Conservation (phyloP, 2,888 invertebrate genomes). For the Andrena flavipes region DNA sequence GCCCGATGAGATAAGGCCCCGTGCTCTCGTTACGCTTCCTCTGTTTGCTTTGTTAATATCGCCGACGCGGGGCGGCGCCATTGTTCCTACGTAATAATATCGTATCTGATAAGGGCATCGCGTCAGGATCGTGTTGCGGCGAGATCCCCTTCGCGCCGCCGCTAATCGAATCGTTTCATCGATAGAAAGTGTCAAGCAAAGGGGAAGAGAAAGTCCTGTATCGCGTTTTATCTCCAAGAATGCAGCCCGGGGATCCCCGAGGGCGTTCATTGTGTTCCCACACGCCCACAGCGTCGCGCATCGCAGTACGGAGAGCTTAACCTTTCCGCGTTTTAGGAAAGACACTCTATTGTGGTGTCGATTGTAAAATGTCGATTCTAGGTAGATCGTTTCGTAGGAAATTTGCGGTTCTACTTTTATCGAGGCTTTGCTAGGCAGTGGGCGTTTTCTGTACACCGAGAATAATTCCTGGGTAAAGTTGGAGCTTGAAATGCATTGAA, state of each 20-base stretch:
- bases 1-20: constrained; percentile 70
- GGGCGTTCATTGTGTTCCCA: constrained; percentile 24
- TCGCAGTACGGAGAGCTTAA: constrained; percentile 10
- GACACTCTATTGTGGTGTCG: background rate
- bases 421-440: background rate
- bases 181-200: constrained; percentile 56
- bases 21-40: constrained; percentile 52
- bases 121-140: constrained; percentile 33
- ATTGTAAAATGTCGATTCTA: constrained; percentile 23
- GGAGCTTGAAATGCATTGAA: no score
- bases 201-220: constrained; percentile 33
- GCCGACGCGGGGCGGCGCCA: constrained; percentile 38
- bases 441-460: background rate
- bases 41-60: constrained; percentile 76
- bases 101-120: constrained; percentile 57
- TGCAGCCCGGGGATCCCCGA: background rate
- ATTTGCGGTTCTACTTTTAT: background rate
- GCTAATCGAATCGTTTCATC: constrained; percentile 54
- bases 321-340: constrained; percentile 13
- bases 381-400: constrained; percentile 10
- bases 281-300: background rate
- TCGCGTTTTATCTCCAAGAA: constrained; percentile 27
- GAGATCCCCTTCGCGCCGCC: background rate
- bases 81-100: constrained; percentile 63
- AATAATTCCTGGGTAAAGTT: background rate